Base-by-base conservation (phyloP, 2,888 invertebrate species). In the Uropetala carovei region DNA sequence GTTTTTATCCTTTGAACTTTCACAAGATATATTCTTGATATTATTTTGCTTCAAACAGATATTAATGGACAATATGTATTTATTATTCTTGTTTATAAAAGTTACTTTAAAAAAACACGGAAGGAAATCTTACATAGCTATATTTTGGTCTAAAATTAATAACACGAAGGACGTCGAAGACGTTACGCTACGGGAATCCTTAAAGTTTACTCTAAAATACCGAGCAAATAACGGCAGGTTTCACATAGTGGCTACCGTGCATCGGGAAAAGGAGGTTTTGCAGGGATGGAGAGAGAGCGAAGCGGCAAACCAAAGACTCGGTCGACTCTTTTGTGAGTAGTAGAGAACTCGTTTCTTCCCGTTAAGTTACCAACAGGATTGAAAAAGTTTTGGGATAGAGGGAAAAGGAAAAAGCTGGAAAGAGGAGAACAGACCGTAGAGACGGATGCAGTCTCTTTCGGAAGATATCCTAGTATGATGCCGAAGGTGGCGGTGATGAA, bases 311-410 rank as follows among this genome's bases (percentile, higher is more conserved):
- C 22, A 27, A 27, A 75, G 75, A 27, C 27, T 11, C 75, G 75
- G 22, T 75, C 68, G n/a, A 22, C 22, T 16, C 68, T 22, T 68
- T 68, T n/a, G 68, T 22, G 11, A 43, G 22, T 22, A 22, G 68
- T 22, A 68, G 43, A 43, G 43, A 43, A 43, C 43, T 82, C 30
- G 9, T 82, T 27, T 86, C 86, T 60, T 86, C 43, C 43, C 64
- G 18, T 89, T 43, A 13, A 89, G 89, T 89, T 89, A 60, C 60
- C 89, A 43, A 56, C 89, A 64, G 89, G 60, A 89, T 89, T 89
- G 89, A 43, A 68, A 64, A 89, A 89, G 89, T 89, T 86, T 86
- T 60, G 22, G 27, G 59, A 60, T 58, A 59, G 59, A 43, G 13
- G 27, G 27, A 43, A 22, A 22, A 43, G 83, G 13, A 57, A 57